phyloP scores from a whole-genome alignment of 2,888 invertebrate species.

The Resseliella maxima region DNA sequence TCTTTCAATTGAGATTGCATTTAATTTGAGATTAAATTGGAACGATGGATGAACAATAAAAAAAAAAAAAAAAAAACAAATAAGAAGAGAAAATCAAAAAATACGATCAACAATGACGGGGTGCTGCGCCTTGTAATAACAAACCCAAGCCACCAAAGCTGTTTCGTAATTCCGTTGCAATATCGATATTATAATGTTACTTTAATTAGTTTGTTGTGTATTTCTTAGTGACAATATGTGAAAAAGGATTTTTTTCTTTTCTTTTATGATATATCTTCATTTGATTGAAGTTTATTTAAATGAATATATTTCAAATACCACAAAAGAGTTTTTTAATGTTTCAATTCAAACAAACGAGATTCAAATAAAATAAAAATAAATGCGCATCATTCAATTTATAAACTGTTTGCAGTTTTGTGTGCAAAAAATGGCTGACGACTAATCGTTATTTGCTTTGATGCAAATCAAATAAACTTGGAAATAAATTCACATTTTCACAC shows the following conservation, averaged over 20 bases:
- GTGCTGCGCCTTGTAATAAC: not conserved
- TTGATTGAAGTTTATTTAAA: not conserved
- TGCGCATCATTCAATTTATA: too few species aligned
- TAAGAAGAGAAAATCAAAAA: too few species aligned
- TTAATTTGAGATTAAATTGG: slow-evolving; percentile 27
- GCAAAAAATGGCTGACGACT: not conserved
- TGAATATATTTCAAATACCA: not conserved
- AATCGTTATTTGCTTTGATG: slow-evolving; percentile 18
- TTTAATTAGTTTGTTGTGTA: not conserved
- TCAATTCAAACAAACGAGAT: too few species aligned
- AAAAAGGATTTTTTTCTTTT: not conserved
- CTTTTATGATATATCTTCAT: not conserved
- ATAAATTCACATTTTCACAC: slow-evolving; percentile 43
- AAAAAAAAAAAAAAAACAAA: not conserved
- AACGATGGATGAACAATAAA: not conserved
- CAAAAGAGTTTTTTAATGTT: too few species aligned
- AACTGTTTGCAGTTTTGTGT: not conserved
- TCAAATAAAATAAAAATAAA: too few species aligned
- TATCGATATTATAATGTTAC: not conserved
- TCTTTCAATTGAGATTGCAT: slow-evolving; percentile 14
- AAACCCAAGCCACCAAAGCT: not conserved
- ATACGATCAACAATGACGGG: not conserved
- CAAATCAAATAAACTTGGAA: not conserved
- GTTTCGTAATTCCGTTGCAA: not conserved
- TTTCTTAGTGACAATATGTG: not conserved